phyloP scores from a whole-genome alignment of 2,113 vertebrate genomes.

The Rhynchopsitta pachyrhyncha region DNA sequence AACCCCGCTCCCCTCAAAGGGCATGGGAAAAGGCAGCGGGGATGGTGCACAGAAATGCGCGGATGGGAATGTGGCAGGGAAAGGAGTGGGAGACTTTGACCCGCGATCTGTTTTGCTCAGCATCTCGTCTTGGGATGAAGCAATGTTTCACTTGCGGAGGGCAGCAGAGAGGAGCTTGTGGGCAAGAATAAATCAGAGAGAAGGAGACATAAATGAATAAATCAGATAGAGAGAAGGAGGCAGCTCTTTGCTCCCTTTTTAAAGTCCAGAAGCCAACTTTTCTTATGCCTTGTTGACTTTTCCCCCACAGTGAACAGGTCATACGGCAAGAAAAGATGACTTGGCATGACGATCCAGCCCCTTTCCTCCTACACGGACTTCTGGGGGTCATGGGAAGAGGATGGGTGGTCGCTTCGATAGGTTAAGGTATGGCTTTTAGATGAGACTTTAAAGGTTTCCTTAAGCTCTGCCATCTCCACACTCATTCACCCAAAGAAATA shows the following conservation, averaged over 20 bases:
- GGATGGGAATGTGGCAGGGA: neutral
- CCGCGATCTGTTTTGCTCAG: conserved; percentile 14
- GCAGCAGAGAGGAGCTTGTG: neutral
- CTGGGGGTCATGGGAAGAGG: neutral
- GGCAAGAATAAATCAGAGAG: neutral
- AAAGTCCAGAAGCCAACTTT: neutral
- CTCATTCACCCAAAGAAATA: neutral
- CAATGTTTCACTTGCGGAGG: neutral
- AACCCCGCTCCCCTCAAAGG: neutral
- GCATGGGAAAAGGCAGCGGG: conserved; percentile 34
- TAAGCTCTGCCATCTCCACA: neutral
- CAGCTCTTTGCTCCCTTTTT: neutral
- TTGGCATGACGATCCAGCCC: accelerated
- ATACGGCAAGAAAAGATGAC: neutral
- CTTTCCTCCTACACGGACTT: neutral
- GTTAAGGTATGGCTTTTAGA: neutral
- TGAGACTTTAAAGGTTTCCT: neutral
- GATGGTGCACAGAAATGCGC: neutral
- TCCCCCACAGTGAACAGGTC: neutral
- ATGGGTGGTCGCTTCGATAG: accelerated
- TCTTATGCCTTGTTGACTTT: neutral
- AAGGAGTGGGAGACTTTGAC: conserved; percentile 35
- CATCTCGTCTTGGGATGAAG: neutral
- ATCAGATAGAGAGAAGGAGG: neutral
- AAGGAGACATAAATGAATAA: neutral